Conservation (phyloP, 2,888 invertebrate genomes). For the Mycalesis mineus region DNA sequence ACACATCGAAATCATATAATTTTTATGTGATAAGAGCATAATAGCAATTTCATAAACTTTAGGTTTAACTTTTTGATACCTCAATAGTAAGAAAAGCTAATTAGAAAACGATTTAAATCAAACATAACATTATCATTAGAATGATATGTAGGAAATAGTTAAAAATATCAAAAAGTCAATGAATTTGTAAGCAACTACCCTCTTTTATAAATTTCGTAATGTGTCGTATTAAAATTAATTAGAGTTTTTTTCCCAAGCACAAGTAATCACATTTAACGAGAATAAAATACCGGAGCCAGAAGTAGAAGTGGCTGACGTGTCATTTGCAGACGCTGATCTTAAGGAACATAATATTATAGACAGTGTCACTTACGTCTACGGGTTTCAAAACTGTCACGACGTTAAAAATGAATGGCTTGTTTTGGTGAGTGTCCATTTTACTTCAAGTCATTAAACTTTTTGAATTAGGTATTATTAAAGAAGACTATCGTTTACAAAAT, state of each 20-base stretch:
- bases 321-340: slow-evolving; percentile 81
- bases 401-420: slow-evolving; percentile 70
- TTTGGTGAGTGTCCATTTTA: slow-evolving; percentile 50
- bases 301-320: slow-evolving; percentile 79
- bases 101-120: too few relatives aligned
- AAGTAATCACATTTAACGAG: slow-evolving; percentile 46
- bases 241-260: slow-evolving; percentile 14
- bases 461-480: too few relatives aligned
- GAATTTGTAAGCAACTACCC: neutral
- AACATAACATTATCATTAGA: too few relatives aligned
- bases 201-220: neutral
- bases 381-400: slow-evolving; percentile 74
- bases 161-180: too few relatives aligned
- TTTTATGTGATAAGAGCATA: too few relatives aligned
- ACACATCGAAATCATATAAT: too few relatives aligned
- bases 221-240: neutral
- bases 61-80: too few relatives aligned
- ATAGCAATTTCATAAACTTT: too few relatives aligned
- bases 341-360: slow-evolving; percentile 85
- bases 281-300: slow-evolving; percentile 63
- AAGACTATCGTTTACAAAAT: too few relatives aligned
- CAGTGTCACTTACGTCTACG: slow-evolving; percentile 84
- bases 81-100: too few relatives aligned
- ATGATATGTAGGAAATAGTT: too few relatives aligned
- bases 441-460: too few relatives aligned